Evolutionary conservation across 2,888 invertebrate species (phyloP), one percentile per base, ranked within the genome.

Genomic region (Odontothrips loti): DNA sequence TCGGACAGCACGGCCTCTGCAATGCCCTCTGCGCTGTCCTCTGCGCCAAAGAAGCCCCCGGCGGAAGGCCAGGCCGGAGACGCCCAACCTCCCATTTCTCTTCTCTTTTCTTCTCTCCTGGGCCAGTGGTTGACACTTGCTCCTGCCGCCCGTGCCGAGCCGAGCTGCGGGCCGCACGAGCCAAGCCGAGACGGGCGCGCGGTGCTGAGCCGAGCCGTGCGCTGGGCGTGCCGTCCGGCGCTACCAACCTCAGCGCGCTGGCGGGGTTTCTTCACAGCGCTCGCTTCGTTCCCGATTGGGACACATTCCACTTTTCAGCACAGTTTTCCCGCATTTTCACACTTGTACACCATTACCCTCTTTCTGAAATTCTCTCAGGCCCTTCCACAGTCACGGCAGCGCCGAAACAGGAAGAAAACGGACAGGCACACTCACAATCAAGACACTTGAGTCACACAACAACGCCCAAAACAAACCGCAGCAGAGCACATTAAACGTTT

Each of bases 191-290:
- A 91, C 34, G 3, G 34, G 3, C 34, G 34, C 91, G 91, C 91
- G 90, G 90, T 90, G 87, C 91, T 84, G 84, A 84, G 91, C 91
- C 91, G 91, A 90, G 91, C 91, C 91, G 91, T 91, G 90, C 88
- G 86, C 87, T 85, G 86, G 86, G 86, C 85, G 84, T 87, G 86
- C 84, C 87, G 87, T 88, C 87, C 88, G 87, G 88, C 87, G 82
- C 86, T 75, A 27, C 68, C 68, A 75, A 75, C 68, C 27, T 23
- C 80, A 6, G 80, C 48, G n/a, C 17, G 8, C 80, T 15, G 34
- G 8, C 2, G n/a, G 47, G 27, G 20, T 23, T 48, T 47, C 47
- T 20, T 48, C 29, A 34, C 43, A 15, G 15, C 58, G 68, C 27
- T 9, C 68, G 58, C 17, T 15, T 15, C 58, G 6, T 58, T 58